Conservation (phyloP, 2,888 invertebrate species). For the Eustalomyia histrio region DNA sequence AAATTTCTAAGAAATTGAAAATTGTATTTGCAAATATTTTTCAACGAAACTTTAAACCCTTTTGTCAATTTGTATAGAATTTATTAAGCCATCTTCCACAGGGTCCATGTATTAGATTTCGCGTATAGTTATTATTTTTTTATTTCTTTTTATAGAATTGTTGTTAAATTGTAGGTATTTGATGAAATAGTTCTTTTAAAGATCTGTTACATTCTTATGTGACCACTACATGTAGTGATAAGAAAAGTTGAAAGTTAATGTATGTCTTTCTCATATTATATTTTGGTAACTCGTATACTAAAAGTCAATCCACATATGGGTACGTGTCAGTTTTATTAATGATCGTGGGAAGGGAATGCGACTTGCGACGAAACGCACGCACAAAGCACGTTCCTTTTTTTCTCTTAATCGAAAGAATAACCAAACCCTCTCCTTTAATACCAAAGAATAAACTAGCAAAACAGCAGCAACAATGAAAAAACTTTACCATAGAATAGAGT, state of each 20-base stretch:
- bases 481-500: slow-evolving; percentile 7
- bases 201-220: slow-evolving; percentile 51
- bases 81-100: too few relatives aligned
- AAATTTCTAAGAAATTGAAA: too few relatives aligned
- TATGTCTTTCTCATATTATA: slow-evolving; percentile 60
- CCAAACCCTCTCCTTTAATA: slow-evolving; percentile 54
- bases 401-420: slow-evolving; percentile 22
- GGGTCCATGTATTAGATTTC: too few relatives aligned
- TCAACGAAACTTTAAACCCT: too few relatives aligned
- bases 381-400: slow-evolving; percentile 63
- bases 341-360: slow-evolving; percentile 76
- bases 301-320: slow-evolving; percentile 73
- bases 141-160: too few relatives aligned
- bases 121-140: too few relatives aligned
- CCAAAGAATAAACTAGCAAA: slow-evolving; percentile 52
- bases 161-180: not conserved
- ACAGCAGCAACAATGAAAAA: slow-evolving; percentile 12
- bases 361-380: slow-evolving; percentile 67
- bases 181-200: slow-evolving; percentile 31
- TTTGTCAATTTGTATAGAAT: too few relatives aligned
- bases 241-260: slow-evolving; percentile 63
- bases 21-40: too few relatives aligned
- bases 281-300: slow-evolving; percentile 66
- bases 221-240: slow-evolving; percentile 48
- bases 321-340: slow-evolving; percentile 79